Percentiles rank a stretch among this genome's conserved stretches.
Evolutionary conservation across 2,113 vertebrate genomes (phyloP).

Genomic region (Cebidichthys violaceus): DNA sequence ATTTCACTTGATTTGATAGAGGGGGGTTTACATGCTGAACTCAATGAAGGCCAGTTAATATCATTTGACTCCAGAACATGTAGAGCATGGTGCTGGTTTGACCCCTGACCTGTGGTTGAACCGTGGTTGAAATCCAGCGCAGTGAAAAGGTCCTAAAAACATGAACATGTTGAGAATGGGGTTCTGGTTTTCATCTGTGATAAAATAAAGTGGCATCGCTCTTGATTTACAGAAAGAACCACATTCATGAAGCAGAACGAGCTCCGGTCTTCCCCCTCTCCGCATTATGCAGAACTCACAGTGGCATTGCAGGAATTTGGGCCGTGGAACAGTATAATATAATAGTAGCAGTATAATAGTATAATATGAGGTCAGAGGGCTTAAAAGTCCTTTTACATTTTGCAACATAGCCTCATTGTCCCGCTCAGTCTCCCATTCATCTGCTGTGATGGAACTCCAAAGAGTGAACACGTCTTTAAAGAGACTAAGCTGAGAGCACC

Average conservation of each 20-base stretch:
- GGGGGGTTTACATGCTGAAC: conserved; percentile 9
- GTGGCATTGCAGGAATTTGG: conserved; percentile 39
- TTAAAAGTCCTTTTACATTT: conserved; percentile 42
- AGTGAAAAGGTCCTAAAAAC: too few relatives aligned
- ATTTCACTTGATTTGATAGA: conserved; percentile 42
- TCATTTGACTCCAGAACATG: background rate
- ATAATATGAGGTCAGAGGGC: conserved; percentile 45
- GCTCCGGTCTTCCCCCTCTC: background rate
- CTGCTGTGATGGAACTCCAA: background rate
- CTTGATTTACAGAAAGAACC: background rate
- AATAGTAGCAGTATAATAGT: too few relatives aligned
- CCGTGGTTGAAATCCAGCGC: background rate
- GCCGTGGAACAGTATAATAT: background rate
- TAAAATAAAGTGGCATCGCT: background rate
- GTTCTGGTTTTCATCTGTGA: background rate
- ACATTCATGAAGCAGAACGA: background rate
- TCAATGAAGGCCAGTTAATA: background rate
- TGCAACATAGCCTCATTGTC: conserved; percentile 39
- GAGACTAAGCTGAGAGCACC: background rate
- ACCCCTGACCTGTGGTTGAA: background rate
- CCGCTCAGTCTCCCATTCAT: conserved; percentile 8
- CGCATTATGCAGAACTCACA: background rate
- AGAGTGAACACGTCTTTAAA: too few relatives aligned
- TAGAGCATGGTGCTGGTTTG: background rate
- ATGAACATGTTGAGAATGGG: too few relatives aligned